Base-by-base conservation (phyloP, 2,888 invertebrate species). In the Drosophila neoperkinsi region DNA sequence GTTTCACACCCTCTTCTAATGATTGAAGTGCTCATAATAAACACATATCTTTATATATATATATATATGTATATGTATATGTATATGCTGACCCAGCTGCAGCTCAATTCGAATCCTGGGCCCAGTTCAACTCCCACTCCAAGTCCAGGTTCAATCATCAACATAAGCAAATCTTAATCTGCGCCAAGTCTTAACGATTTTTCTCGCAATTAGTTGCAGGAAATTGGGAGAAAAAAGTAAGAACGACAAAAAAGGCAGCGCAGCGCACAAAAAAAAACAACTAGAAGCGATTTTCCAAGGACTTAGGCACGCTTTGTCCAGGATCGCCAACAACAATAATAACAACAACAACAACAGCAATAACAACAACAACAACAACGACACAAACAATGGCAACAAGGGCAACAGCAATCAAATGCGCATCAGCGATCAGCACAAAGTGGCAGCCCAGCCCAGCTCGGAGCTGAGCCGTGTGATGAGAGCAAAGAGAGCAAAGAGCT, bases 201-300 rank as follows among this genome's bases (percentile, higher is more conserved):
- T 85, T 84, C 82, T 85, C 90, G 84, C 90, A 90, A 83, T 91
- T 84, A 88, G 84, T 79, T 77, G 75, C 78, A 83, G 87, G 70
- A 87, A 84, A 84, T 83, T 77, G 57, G 16, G 25, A 25, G 25
- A 25, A 43, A n/a, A 41, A 64, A 71, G 10, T 72, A 67, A 56
- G 70, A 78, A 70, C 18, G 18, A 56, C 13, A 60, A 52, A 78
- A 78, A 71, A 79, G 63, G 78, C 72, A 83, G 66, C 71, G 79
- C 68, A 55, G 50, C 38, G 41, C 58, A 57, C 55, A 56, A 58
- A 71, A 60, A 60, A 65, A 69, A 50, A 73, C 63, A 50, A 73
- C 63, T 34, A 49, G 68, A 74, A 88, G 74, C 86, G 81, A 81
- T 85, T 85, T 90, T 77, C 88, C 88, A 85, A 85, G 68, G 88